Conservation (phyloP, 2,797 vertebrate genomes). For the Calcarius lapponicus region DNA sequence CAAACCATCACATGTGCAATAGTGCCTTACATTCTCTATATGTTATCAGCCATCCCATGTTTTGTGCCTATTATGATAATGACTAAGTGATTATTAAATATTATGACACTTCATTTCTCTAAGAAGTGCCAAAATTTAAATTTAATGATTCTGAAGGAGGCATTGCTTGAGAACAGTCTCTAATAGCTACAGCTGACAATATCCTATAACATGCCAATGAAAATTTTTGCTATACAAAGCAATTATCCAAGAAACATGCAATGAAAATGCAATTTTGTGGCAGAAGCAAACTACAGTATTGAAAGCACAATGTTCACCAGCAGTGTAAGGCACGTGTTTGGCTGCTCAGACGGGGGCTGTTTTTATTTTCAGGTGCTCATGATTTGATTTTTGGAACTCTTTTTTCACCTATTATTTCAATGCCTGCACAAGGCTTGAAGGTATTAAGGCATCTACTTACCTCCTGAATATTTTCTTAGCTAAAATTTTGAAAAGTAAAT, state of each 20-base stretch:
- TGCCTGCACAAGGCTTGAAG: not conserved
- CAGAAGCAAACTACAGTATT: not conserved
- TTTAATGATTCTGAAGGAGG: not conserved
- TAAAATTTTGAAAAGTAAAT: not conserved
- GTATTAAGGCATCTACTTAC: not conserved
- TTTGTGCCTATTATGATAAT: slow-evolving; percentile 1
- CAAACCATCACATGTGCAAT: not conserved
- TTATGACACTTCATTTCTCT: slow-evolving; percentile 5
- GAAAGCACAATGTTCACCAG: not conserved
- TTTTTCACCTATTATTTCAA: not conserved
- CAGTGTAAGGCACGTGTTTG: accelerated
- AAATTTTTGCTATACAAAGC: not conserved
- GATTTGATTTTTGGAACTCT: not conserved
- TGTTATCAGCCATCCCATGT: not conserved
- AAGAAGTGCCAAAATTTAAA: not conserved
- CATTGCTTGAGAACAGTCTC: not conserved
- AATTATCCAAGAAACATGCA: not conserved
- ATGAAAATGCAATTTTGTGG: not conserved
- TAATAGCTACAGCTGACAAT: not conserved
- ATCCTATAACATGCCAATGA: not conserved
- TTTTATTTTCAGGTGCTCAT: not conserved
- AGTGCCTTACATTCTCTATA: not conserved
- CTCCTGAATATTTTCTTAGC: not conserved
- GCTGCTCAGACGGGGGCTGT: not conserved
- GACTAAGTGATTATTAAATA: slow-evolving; percentile 26